Evolutionary conservation across 2,888 invertebrate genomes (phyloP).

Genomic region (Ophioninae sp.): DNA sequence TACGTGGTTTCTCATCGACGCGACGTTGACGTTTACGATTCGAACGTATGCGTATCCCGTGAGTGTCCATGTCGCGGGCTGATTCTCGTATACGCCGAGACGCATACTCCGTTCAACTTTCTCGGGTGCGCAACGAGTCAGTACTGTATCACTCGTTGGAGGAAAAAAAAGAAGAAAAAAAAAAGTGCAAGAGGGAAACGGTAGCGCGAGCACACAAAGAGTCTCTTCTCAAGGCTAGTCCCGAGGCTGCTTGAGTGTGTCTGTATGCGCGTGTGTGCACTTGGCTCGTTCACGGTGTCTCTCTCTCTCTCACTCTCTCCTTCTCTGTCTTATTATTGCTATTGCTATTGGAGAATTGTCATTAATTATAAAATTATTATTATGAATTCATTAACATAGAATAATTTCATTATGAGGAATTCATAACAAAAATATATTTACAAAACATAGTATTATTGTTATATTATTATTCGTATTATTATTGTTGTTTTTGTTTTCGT

Average conservation of each 20-base stretch:
- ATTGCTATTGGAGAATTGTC: too few relatives aligned
- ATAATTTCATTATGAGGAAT: too few relatives aligned
- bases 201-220: constrained; percentile 77
- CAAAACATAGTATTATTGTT: too few relatives aligned
- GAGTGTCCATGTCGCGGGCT: not conserved
- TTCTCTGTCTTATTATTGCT: too few relatives aligned
- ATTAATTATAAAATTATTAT: too few relatives aligned
- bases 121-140: constrained; percentile 10
- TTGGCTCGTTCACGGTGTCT: constrained; percentile 10
- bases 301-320: not conserved
- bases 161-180: constrained; percentile 32
- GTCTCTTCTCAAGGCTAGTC: constrained; percentile 78
- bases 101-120: constrained; percentile 39
- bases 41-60: not conserved
- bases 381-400: too few relatives aligned
- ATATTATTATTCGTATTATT: too few relatives aligned
- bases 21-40: not conserved
- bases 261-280: not conserved
- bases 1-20: not conserved
- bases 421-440: too few relatives aligned
- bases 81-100: not conserved
- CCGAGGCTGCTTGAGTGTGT: not conserved
- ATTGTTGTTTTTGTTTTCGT: too few relatives aligned
- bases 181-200: constrained; percentile 10
- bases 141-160: constrained; percentile 42